Evolutionary conservation across 2,888 invertebrate species (phyloP), one percentile per base, ranked within the genome.

Genomic region (Andrena minutula): DNA sequence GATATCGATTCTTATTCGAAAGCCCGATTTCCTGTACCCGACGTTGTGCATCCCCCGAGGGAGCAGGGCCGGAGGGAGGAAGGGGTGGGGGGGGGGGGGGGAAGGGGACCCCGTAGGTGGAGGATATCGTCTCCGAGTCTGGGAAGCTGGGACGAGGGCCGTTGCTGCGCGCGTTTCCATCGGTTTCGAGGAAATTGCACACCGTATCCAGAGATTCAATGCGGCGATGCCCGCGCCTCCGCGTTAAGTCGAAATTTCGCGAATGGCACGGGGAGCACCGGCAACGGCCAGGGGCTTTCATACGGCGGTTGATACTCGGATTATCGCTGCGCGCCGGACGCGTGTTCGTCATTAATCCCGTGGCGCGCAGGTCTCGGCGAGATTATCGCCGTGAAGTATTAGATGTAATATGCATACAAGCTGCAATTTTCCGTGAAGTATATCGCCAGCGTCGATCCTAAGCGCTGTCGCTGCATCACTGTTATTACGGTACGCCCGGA

Each of bases 381-480:
- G 75, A 82, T 82, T 79, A 75, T 63, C 66, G 70, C 41, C 30
- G 75, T 51, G 56, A 82, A 66, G 70, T 71, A 82, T 82, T 79
- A 74, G 79, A 66, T 53, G 82, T 75, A 75, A 75, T 79, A 75
- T 32, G 65, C 66, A 66, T 82, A 79, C 79, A 68, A 56, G 79
- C 69, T 32, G 72, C 82, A 82, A 79, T 82, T 82, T 82, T 71
- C 70, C 79, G 20, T 61, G 47, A 75, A 79, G 65, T 79, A 79
- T 82, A 82, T 82, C 79, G 56, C 75, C 53, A 35, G 56, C 70
- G 53, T 70, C 75, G 82, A 79, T 79, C 26, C 75, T 75, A 82
- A 82, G 66, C 75, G 75, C 49, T 79, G 70, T 82, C 82, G 75
- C 66, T 79, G 74, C 75, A 82, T 82, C 81, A 82, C 81, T 81